Conservation (phyloP, 1,140 invertebrate species). For the Heliconius melpomene region DNA sequence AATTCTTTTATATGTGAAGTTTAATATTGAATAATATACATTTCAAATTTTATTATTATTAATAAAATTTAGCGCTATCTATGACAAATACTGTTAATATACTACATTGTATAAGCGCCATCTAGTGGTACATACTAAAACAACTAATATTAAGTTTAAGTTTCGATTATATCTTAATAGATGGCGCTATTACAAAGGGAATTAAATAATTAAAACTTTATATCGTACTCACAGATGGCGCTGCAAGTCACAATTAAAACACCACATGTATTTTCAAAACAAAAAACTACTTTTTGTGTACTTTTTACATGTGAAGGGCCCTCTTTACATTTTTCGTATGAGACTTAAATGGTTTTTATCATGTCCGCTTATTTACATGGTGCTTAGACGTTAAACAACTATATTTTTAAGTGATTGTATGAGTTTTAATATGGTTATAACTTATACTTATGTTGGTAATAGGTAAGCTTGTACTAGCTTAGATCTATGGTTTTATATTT, state of each 20-base stretch:
- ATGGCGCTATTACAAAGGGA: not conserved
- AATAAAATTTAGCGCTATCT: not conserved
- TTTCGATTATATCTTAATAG: not conserved
- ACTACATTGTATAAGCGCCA: not conserved
- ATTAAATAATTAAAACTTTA: not conserved
- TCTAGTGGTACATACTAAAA: not conserved
- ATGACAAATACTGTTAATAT: not conserved
- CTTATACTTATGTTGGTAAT: not conserved
- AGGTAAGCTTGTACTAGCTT: not conserved
- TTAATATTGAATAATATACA: no score
- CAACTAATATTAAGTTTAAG: not conserved
- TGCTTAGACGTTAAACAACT: slow-evolving; percentile 9
- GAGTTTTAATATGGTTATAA: not conserved
- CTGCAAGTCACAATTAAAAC: not conserved
- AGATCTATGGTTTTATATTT: not conserved
- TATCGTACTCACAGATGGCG: slow-evolving; percentile 2
- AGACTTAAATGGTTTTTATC: slow-evolving; percentile 11
- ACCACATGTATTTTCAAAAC: not conserved
- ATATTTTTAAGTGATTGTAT: slow-evolving; percentile 1
- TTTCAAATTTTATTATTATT: no score
- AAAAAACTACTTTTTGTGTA: not conserved
- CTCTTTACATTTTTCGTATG: slow-evolving; percentile 5
- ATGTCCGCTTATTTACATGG: slow-evolving; percentile 7
- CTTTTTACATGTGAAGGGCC: not conserved
- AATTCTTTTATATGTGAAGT: no score